Evolutionary conservation across 2,113 vertebrate genomes (phyloP).

Genomic region (Pseudorhombus dupliciocellatus): DNA sequence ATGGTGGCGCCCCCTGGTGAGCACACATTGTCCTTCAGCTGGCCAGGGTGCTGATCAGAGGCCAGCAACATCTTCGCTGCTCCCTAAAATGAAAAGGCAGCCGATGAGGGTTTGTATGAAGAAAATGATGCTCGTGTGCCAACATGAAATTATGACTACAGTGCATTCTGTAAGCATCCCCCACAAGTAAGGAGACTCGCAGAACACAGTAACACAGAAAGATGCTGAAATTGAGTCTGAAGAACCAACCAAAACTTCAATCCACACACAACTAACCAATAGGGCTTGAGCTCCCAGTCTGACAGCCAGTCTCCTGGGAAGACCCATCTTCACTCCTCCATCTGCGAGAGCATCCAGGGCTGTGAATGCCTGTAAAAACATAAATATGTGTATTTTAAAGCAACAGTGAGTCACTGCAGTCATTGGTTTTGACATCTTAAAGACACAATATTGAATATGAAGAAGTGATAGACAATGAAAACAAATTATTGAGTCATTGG

Average conservation of each 20-base stretch:
- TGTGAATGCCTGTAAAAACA: slow-evolving; percentile 88
- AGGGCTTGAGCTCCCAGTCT: slow-evolving; percentile 94
- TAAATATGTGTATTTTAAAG: neutral
- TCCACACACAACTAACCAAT: slow-evolving; percentile 83
- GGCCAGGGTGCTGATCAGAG: slow-evolving; percentile 93
- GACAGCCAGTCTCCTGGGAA: slow-evolving; percentile 92
- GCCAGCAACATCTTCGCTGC: slow-evolving; percentile 97
- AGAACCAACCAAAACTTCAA: neutral
- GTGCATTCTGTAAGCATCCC: too few species aligned
- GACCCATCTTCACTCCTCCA: slow-evolving; percentile 98
- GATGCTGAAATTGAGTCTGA: neutral
- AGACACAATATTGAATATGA: neutral
- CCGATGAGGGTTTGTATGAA: neutral
- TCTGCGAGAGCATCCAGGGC: slow-evolving; percentile 95
- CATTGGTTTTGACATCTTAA: neutral
- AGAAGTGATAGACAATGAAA: neutral
- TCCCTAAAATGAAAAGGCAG: slow-evolving; percentile 79
- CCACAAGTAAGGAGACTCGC: too few species aligned
- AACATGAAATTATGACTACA: too few species aligned
- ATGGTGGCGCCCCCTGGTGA: slow-evolving; percentile 97
- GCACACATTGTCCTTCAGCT: slow-evolving; percentile 97
- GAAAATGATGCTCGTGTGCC: neutral
- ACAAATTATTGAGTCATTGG: neutral
- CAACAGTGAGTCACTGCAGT: neutral
- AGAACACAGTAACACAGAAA: too few species aligned